Evolutionary conservation across 1,140 invertebrate species (phyloP), one percentile per base, ranked within the genome.

Genomic region (Tribolium madens): DNA sequence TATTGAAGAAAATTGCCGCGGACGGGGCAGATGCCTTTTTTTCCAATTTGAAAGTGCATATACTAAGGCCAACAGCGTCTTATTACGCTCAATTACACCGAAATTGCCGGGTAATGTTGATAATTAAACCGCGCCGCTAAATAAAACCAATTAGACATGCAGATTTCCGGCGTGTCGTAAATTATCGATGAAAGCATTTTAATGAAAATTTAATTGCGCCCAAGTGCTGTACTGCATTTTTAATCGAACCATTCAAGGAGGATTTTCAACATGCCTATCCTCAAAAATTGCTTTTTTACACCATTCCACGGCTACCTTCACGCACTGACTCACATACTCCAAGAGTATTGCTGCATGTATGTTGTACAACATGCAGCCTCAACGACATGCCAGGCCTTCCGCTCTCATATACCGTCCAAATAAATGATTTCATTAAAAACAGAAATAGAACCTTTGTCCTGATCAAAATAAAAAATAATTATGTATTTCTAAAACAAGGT

Each of bases 141-240:
- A 77, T 60, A 73, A 77, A 60, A 64, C 76, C 64, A 73, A 77
- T 77, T 77, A 77, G 76, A 33, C 15, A 70, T 21, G 33, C 52
- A 71, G 31, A 53, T 76, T 76, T 57, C 75, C 64, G 68, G 74
- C 72, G 47, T 60, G 76, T 64, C 70, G 60, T 77, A 77, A 77
- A 77, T 77, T 73, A 48, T 53, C 60, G 64, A 73, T 60, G 76
- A 77, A 73, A 73, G 76, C 70, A 21, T 60, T 73, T 73, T 77
- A 77, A 77, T 77, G 76, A 77, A 77, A 73, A 77, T 77, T 77
- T 77, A 72, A 77, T 77, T 70, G 72, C 76, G 47, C 64, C 76
- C 17, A 53, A 77, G 52, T 57, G 48, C 70, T 47, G 70, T 46
- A 46, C 50, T 77, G 48, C 12, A 77, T 77, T 73, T 77, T 77